Evolutionary conservation across 2,113 vertebrate species (phyloP).

Genomic region (Erpornis zantholeuca): DNA sequence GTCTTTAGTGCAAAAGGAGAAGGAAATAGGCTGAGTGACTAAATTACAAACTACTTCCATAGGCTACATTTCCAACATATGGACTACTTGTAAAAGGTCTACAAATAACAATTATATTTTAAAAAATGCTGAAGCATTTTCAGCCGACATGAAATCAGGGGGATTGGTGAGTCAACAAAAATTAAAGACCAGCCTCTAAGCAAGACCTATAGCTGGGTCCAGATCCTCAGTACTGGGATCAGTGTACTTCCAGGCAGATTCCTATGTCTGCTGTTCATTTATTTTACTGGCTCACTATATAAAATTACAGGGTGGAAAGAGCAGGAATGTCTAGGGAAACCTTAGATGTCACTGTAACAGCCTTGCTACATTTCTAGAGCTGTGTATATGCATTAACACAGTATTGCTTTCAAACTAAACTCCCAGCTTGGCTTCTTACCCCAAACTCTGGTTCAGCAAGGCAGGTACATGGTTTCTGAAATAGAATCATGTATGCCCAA

Average conservation of each 20-base stretch:
- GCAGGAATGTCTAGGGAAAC: constrained; percentile 51
- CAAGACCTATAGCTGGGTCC: background rate
- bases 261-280: constrained; percentile 31
- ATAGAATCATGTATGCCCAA: background rate
- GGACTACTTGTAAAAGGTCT: background rate
- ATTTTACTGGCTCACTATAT: constrained; percentile 48
- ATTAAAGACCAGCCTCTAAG: background rate
- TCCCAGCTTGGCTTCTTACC: constrained; percentile 14
- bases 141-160: background rate
- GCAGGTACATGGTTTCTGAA: constrained; percentile 16
- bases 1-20: background rate
- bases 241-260: background rate
- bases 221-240: background rate
- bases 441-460: background rate
- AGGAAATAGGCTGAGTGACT: background rate
- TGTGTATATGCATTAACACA: constrained; percentile 24
- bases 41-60: background rate
- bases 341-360: constrained; percentile 48
- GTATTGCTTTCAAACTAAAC: constrained; percentile 46
- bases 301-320: constrained; percentile 61
- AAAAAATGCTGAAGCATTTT: background rate
- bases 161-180: background rate
- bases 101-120: background rate
- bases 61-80: background rate
- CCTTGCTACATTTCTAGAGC: constrained; percentile 14